These are phyloP conservation scores for Orthonychiurus folsomi DNA, from an alignment of 2,888 invertebrate genomes.

Conservation along the genomic window DNA sequence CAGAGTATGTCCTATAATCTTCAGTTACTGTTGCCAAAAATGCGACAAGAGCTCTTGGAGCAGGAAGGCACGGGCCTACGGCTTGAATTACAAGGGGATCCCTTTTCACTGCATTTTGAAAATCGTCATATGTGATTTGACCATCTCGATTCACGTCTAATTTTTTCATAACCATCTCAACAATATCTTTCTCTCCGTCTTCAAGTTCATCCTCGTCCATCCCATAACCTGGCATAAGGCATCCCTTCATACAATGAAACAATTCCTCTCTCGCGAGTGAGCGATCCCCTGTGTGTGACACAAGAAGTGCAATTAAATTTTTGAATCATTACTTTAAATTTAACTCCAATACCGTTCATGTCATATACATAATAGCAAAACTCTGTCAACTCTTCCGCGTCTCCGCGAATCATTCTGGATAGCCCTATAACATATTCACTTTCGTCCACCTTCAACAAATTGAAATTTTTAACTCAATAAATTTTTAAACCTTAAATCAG, in stretches of 20 bases:
- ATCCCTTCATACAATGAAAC: slow-evolving; percentile 33
- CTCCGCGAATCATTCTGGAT: slow-evolving; percentile 32
- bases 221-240: slow-evolving; percentile 33
- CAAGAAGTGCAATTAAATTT: slow-evolving; percentile 19
- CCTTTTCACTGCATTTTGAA: slow-evolving; percentile 22
- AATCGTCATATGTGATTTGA: slow-evolving; percentile 32
- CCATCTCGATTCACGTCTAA: slow-evolving; percentile 32
- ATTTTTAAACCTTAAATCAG: neutral
- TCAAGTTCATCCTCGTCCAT: slow-evolving; percentile 35
- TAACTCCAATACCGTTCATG: slow-evolving; percentile 14
- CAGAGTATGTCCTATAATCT: slow-evolving; percentile 11
- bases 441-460: slow-evolving; percentile 18
- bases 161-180: slow-evolving; percentile 34
- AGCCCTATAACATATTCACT: slow-evolving; percentile 29
- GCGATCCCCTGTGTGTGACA: no score
- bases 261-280: slow-evolving; percentile 37
- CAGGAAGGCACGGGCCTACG: slow-evolving; percentile 18
- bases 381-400: slow-evolving; percentile 26
- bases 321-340: slow-evolving; percentile 1
- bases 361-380: slow-evolving; percentile 27
- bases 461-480: no score
- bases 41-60: slow-evolving; percentile 6
- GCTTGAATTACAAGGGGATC: slow-evolving; percentile 21
- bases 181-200: slow-evolving; percentile 34
- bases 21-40: slow-evolving; percentile 11